A percentile compares a stretch with the other conserved stretches of the same genome.
phyloP scores from a whole-genome alignment of 1,140 invertebrate genomes.

The Zophobas morio region DNA sequence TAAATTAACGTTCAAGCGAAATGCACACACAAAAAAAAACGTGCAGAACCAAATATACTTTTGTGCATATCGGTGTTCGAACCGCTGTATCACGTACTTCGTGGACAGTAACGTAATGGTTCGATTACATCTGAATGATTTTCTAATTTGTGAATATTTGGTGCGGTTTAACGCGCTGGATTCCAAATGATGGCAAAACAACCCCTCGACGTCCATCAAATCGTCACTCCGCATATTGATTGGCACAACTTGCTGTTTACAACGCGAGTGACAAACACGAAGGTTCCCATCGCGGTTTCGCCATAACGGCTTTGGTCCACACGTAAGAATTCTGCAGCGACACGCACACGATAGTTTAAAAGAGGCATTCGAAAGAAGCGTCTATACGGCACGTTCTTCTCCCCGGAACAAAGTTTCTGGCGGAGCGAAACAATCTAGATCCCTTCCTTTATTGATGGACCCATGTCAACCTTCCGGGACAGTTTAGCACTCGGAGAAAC shows the following conservation, averaged over 20 bases:
- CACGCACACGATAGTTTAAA: no score
- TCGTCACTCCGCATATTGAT: constrained; percentile 20
- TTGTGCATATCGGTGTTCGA: no score
- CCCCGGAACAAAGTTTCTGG: constrained; percentile 1
- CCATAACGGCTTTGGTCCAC: not conserved
- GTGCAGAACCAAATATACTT: not conserved
- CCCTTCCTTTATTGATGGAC: constrained; percentile 37
- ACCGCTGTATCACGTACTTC: no score
- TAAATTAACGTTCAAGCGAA: constrained; percentile 17
- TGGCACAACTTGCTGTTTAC: constrained; percentile 22
- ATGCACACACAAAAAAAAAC: not conserved
- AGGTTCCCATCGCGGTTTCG: not conserved
- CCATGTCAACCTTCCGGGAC: constrained; percentile 36
- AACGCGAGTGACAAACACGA: constrained; percentile 20
- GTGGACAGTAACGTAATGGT: not conserved
- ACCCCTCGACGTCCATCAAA: constrained; percentile 13
- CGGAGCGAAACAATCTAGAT: not conserved
- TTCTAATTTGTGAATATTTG: constrained; percentile 6
- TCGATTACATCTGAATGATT: constrained; percentile 5
- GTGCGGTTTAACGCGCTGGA: not conserved
- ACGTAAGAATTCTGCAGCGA: no score
- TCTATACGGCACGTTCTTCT: not conserved
- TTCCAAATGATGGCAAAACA: not conserved
- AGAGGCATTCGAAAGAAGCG: not conserved
- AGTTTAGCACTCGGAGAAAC: constrained; percentile 27